phyloP scores from a whole-genome alignment of 2,113 vertebrate genomes.

The Solea senegalensis region DNA sequence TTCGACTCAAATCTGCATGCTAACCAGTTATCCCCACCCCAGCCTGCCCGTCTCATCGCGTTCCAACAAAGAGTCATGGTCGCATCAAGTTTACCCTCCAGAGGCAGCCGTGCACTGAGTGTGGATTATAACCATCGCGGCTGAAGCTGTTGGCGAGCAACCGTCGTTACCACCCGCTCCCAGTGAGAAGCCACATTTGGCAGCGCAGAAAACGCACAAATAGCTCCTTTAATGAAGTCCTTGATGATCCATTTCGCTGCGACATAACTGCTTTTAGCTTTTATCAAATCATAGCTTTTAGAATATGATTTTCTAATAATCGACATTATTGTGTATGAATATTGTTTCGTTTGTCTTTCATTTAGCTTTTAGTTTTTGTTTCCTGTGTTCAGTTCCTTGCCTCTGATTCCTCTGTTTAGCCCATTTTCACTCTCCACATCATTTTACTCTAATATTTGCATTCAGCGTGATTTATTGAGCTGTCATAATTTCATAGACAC shows the following conservation, averaged over 20 bases:
- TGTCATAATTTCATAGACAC: constrained; percentile 15
- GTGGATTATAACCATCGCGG: not conserved
- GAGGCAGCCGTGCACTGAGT: not conserved
- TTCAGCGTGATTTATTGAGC: constrained; percentile 17
- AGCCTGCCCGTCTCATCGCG: too few species aligned
- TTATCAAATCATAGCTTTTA: too few species aligned
- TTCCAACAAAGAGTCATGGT: too few species aligned
- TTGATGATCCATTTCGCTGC: not conserved
- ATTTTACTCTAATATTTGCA: not conserved
- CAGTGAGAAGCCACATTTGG: not conserved
- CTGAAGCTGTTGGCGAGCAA: not conserved
- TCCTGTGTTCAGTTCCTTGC: not conserved
- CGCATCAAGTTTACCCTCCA: not conserved
- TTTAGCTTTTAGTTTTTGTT: not conserved
- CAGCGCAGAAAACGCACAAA: too few species aligned
- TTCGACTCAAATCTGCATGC: too few species aligned
- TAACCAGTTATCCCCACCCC: too few species aligned
- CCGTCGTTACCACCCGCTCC: not conserved
- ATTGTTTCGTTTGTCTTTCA: too few species aligned
- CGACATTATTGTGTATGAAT: too few species aligned
- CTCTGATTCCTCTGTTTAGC: not conserved
- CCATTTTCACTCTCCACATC: constrained; percentile 7
- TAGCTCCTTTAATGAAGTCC: not conserved
- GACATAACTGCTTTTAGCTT: too few species aligned
- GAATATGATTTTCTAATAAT: too few species aligned